Conservation (phyloP, 2,888 invertebrate species). For the Pseudococcus longispinus region DNA sequence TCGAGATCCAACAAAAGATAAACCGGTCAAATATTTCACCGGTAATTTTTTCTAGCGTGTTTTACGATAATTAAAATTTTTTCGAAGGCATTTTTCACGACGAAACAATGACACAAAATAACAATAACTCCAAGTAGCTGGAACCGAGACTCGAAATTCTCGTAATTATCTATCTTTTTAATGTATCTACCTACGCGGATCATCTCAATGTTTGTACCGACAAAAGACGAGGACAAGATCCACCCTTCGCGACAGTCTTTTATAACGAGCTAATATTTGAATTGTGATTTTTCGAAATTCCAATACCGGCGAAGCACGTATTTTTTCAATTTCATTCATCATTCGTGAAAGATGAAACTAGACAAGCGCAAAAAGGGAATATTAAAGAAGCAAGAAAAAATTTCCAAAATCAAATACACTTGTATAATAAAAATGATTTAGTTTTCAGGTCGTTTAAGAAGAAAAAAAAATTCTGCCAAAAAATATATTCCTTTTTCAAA, state of each 20-base stretch:
- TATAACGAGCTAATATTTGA: slow-evolving; percentile 6
- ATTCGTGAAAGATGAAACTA: neutral
- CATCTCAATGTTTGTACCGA: neutral
- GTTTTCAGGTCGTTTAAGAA: neutral
- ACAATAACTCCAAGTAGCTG: neutral
- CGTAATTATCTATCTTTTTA: neutral
- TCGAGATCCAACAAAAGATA: neutral
- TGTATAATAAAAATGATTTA: slow-evolving; percentile 21
- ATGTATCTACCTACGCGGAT: neutral
- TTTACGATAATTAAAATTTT: neutral
- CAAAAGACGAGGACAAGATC: neutral
- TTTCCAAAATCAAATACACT: neutral
- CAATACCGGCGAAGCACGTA: neutral
- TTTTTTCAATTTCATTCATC: slow-evolving; percentile 1
- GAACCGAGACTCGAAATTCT: neutral
- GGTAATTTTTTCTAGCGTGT: neutral
- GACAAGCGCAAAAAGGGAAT: neutral
- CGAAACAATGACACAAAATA: neutral
- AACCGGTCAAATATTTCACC: neutral
- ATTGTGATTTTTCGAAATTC: neutral
- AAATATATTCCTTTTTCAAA: neutral
- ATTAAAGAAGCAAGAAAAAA: neutral
- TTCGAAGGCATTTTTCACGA: neutral
- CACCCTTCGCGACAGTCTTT: neutral
- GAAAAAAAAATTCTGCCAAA: neutral